Evolutionary conservation across 2,888 invertebrate species (phyloP).

Genomic region (Terebella lapidaria): DNA sequence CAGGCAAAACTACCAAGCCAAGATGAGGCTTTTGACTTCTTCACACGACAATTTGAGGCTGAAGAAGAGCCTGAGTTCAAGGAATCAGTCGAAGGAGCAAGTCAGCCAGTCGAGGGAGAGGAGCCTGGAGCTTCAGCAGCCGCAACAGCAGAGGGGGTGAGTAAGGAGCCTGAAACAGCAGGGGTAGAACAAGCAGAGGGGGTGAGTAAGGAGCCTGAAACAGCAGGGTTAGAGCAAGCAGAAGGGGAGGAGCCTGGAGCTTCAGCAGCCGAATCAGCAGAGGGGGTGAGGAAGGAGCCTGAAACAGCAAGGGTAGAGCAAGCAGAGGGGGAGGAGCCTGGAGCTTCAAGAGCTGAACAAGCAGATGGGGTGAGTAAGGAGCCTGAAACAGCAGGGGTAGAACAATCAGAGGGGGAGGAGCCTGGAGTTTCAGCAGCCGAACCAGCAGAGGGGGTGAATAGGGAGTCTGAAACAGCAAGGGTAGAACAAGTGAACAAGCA

Average conservation of each 20-base stretch:
- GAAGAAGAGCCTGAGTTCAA: slow-evolving; percentile 22
- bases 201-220: slow-evolving; percentile 10
- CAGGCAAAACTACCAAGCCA: neutral
- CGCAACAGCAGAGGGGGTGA: neutral
- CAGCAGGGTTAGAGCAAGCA: slow-evolving; percentile 5
- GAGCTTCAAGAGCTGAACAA: slow-evolving; percentile 12
- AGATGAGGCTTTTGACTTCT: slow-evolving; percentile 54
- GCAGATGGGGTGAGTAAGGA: neutral
- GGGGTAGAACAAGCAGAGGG: slow-evolving; percentile 27
- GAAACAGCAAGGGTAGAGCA: too few species aligned
- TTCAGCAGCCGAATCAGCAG: neutral
- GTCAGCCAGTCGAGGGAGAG: neutral
- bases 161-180: too few species aligned
- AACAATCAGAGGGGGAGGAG: neutral
- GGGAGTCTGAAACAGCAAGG: slow-evolving; percentile 13
- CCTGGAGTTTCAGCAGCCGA: too few species aligned
- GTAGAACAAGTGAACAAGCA: neutral
- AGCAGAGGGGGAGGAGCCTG: slow-evolving; percentile 19
- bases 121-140: neutral
- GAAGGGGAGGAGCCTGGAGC: neutral
- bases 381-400: neutral
- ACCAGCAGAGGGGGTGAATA: slow-evolving; percentile 25
- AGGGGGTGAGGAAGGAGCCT: neutral
- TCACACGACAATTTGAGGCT: slow-evolving; percentile 53
- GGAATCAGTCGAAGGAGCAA: slow-evolving; percentile 14